These are phyloP conservation scores for Oceanodroma leucorhoa DNA, from an alignment of 2,797 vertebrate species.

Conservation along the genomic window DNA sequence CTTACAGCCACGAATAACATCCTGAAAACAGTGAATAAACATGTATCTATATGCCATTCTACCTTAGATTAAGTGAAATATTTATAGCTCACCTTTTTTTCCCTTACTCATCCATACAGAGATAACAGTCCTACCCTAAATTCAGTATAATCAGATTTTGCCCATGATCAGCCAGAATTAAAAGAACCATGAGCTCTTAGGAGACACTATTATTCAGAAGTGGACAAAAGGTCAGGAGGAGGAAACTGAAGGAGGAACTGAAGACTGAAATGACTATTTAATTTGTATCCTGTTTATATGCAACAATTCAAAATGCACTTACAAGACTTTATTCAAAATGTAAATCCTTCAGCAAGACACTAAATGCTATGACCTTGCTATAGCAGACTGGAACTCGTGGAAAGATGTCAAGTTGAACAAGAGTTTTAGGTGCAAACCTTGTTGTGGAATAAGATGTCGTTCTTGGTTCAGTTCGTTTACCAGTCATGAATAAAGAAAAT, in stretches of 20 bases:
- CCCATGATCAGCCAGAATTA: background rate
- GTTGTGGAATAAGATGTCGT: background rate
- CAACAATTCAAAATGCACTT: background rate
- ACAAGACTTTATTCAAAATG: background rate
- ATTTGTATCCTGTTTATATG: background rate
- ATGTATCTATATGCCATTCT: background rate
- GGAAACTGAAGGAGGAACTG: background rate
- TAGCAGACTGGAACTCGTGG: background rate
- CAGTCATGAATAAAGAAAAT: background rate
- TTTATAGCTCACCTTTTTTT: background rate
- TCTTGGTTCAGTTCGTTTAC: background rate
- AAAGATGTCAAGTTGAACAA: background rate
- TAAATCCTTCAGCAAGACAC: background rate
- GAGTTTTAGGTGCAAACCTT: background rate
- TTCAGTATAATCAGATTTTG: background rate
- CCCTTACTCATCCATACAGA: background rate
- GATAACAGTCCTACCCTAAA: background rate
- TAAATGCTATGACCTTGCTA: background rate
- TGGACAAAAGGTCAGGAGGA: background rate
- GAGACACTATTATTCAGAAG: background rate
- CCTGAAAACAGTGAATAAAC: constrained; percentile 60
- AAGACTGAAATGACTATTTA: background rate
- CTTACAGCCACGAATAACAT: constrained; percentile 64
- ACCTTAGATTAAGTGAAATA: background rate
- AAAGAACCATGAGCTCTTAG: background rate